phyloP scores from a whole-genome alignment of 2,888 invertebrate species.

The Candidula unifasciata region DNA sequence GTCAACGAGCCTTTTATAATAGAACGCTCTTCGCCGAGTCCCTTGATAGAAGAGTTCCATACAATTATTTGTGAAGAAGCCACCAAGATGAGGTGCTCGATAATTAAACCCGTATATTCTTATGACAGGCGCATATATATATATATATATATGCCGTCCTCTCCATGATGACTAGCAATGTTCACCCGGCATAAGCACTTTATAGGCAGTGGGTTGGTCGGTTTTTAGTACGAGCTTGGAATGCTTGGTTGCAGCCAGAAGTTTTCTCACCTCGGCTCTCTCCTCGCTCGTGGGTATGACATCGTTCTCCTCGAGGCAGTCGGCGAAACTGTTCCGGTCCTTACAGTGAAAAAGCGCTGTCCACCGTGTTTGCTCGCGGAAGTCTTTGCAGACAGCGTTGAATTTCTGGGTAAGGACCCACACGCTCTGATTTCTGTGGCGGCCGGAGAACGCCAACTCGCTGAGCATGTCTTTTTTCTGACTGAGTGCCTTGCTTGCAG shows the following conservation, averaged over 20 bases:
- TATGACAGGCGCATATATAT: background rate
- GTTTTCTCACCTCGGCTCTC: background rate
- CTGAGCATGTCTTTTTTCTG: background rate
- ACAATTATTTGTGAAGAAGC: too few species aligned
- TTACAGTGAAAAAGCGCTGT: constrained; percentile 16
- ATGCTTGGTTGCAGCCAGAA: background rate
- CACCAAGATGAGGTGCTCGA: too few species aligned
- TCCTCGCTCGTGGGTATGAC: background rate
- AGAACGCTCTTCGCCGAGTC: too few species aligned
- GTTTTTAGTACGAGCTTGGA: background rate
- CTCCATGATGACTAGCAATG: background rate
- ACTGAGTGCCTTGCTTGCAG: background rate
- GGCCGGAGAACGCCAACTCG: background rate
- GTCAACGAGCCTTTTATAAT: too few species aligned
- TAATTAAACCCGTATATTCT: background rate
- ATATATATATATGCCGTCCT: too few species aligned
- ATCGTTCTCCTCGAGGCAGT: background rate
- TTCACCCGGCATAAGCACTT: background rate
- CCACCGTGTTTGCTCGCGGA: constrained; percentile 13
- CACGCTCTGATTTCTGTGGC: background rate
- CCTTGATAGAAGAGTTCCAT: background rate
- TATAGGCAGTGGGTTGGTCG: background rate
- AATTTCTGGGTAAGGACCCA: constrained; percentile 18
- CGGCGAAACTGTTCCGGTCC: constrained; percentile 1
- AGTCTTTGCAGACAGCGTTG: background rate